These are phyloP conservation scores for Buceros bicornis DNA, from an alignment of 2,797 vertebrate species.

Conservation along the genomic window DNA sequence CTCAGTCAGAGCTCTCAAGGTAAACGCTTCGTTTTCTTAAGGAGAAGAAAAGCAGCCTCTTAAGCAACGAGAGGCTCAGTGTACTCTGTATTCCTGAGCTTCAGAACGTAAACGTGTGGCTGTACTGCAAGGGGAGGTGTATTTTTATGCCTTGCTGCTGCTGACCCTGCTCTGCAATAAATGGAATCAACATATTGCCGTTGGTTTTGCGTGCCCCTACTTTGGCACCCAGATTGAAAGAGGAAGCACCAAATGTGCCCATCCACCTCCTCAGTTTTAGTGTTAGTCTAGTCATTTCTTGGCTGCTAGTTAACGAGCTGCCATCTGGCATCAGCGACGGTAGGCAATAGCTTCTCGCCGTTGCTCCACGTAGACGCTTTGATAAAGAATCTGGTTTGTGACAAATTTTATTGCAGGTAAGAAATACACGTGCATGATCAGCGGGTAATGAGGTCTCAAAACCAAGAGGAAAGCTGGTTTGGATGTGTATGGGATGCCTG, in stretches of 20 bases:
- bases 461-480: not conserved
- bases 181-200: not conserved
- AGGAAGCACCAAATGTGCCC: not conserved
- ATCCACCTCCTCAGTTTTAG: not conserved
- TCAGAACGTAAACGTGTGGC: no score
- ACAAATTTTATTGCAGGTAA: not conserved
- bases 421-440: fast-evolving
- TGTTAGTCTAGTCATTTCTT: not conserved
- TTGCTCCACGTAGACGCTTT: not conserved
- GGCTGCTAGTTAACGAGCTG: not conserved
- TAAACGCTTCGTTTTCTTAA: constrained; percentile 38
- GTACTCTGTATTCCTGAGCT: not conserved
- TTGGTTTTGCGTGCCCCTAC: not conserved
- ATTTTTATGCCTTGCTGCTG: not conserved
- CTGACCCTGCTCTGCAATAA: not conserved
- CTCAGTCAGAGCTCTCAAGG: constrained; percentile 98
- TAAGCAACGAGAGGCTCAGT: not conserved
- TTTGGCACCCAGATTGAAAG: not conserved
- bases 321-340: not conserved
- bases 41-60: not conserved
- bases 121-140: not conserved
- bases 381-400: not conserved
- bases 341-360: not conserved
- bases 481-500: not conserved
- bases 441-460: not conserved